These are phyloP conservation scores for Diloba caeruleocephala DNA, from an alignment of 2,888 invertebrate genomes.

Conservation along the genomic window DNA sequence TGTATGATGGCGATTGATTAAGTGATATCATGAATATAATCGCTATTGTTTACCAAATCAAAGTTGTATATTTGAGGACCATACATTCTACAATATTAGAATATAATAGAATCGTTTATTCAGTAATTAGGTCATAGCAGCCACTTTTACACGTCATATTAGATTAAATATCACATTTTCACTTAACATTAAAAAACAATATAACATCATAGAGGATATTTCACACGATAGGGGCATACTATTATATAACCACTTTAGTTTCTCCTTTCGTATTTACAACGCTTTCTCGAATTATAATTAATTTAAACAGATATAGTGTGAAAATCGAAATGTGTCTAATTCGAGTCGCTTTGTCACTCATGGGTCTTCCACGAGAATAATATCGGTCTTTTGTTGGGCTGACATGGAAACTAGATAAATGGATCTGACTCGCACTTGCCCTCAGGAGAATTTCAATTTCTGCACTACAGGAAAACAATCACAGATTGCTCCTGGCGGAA, in stretches of 20 bases:
- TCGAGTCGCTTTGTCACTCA: too few relatives aligned
- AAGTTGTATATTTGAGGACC: constrained; percentile 7
- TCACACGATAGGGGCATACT: not conserved
- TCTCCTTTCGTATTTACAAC: constrained; percentile 2
- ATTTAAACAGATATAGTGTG: constrained; percentile 4
- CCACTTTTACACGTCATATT: too few relatives aligned
- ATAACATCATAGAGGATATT: not conserved
- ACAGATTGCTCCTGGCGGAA: too few relatives aligned
- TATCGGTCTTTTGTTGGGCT: too few relatives aligned
- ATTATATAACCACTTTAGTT: constrained; percentile 11
- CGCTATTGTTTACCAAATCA: constrained; percentile 41
- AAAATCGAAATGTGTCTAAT: not conserved
- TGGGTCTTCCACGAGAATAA: too few relatives aligned
- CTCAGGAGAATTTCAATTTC: too few relatives aligned
- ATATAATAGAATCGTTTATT: too few relatives aligned
- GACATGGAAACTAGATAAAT: too few relatives aligned
- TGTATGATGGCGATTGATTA: constrained; percentile 57
- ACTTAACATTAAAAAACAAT: constrained; percentile 12
- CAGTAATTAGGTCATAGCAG: too few relatives aligned
- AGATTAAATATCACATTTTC: not conserved
- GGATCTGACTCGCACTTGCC: too few relatives aligned
- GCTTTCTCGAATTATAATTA: constrained; percentile 14
- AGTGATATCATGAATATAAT: constrained; percentile 55
- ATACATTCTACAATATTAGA: constrained; percentile 12
- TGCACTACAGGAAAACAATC: too few relatives aligned